Evolutionary conservation across 2,797 vertebrate species (phyloP), one percentile per base, ranked within the genome.

Genomic region (Myotis daubentonii): DNA sequence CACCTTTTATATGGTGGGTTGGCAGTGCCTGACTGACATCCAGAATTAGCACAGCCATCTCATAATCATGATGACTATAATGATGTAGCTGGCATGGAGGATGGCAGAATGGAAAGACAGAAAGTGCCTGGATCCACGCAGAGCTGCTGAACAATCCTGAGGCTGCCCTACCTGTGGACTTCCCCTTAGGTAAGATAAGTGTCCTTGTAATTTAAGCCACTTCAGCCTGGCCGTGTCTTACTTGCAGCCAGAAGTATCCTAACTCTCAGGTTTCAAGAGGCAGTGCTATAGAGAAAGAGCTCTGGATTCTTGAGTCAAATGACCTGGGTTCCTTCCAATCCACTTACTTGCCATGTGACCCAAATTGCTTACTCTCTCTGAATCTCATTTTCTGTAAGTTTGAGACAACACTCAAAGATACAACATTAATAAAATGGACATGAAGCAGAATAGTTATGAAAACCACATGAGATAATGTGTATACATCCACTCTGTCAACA

Each of bases 361-460:
- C 57, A 95, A 93, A 41, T 66, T 22, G 12, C 15, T 83, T 94
- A 75, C 80, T 84, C 13, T 93, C 70, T 87, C 51, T 68, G 47
- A 65, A 33, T 7, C n/a, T 93, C 28, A 15, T 76, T 84, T 94
- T 89, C 81, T 91, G 36, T 60, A 87, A 81, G 38, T 44, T 13
- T 66, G 16, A 89, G 68, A 70, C 57, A 87, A 66, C 6, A 91
- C 41, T 92, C 55, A 70, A 33, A 55, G 83, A 65, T 44, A 92
- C 47, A 87, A 57, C 57, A 93, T 79, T 65, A 62, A 74, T 71
- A 83, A 83, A 96, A 89, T 38, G 47, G 76, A 87, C 66, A 85
- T n/a, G 80, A 90, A 7, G 6, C 33, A 30, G 57, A 30, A 65
- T 62, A 76, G 17, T 55, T 33, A 62, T 5, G 36, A 87, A 94